Conservation (phyloP, 2,888 invertebrate genomes). For the Halictus quadricinctus region DNA sequence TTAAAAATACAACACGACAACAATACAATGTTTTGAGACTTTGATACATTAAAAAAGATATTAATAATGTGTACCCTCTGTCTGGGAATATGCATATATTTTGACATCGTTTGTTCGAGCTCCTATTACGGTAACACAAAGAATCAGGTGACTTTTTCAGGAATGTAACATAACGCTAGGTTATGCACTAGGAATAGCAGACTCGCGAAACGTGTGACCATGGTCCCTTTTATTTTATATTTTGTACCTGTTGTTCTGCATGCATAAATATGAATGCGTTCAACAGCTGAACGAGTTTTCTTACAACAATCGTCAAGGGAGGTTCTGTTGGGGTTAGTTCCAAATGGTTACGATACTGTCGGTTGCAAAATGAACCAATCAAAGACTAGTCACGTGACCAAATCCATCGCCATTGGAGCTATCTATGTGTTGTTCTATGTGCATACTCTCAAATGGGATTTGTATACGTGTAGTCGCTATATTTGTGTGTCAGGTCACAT, state of each 20-base stretch:
- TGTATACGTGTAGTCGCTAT: neutral
- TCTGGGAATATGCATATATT: neutral
- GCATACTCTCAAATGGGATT: neutral
- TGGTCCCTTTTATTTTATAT: neutral
- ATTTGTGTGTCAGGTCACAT: neutral
- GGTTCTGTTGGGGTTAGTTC: neutral
- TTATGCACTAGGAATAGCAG: neutral
- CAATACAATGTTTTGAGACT: neutral
- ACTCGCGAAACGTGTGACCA: neutral
- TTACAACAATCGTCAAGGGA: neutral
- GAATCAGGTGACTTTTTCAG: neutral
- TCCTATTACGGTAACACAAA: neutral
- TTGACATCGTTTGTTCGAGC: neutral
- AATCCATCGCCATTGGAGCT: neutral
- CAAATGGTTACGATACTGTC: neutral
- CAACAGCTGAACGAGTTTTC: neutral
- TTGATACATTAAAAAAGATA: neutral
- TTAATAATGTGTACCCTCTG: neutral
- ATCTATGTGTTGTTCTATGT: neutral
- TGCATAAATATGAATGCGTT: neutral
- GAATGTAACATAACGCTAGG: slow-evolving; percentile 1
- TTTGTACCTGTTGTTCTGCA: neutral
- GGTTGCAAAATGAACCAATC: neutral
- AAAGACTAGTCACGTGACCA: neutral
- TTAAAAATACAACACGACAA: neutral